Evolutionary conservation across 2,888 invertebrate genomes (phyloP).

Genomic region (Coleophora flavipennella): DNA sequence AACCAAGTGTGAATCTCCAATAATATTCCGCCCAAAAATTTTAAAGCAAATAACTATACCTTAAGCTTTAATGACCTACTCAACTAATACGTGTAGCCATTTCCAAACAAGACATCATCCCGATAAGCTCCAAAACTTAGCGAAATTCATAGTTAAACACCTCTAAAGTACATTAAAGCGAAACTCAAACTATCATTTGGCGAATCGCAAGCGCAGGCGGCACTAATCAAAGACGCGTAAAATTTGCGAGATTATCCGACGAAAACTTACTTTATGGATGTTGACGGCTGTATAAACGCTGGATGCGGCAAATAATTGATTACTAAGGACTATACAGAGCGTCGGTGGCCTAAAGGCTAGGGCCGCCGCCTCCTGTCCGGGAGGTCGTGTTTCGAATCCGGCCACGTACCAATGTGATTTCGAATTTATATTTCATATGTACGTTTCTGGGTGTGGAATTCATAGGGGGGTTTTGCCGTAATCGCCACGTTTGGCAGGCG

Average conservation of each 20-base stretch:
- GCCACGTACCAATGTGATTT: too few species aligned
- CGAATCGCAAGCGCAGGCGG: conserved; percentile 19
- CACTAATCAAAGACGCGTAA: conserved; percentile 53
- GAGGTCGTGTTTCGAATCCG: too few species aligned
- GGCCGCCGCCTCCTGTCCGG: too few species aligned
- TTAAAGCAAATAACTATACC: too few species aligned
- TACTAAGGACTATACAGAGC: too few species aligned
- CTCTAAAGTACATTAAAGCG: conserved; percentile 10
- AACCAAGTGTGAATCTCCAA: background rate
- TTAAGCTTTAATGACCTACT: background rate
- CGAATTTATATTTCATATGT: too few species aligned
- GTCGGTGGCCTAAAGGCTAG: too few species aligned
- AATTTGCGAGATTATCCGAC: conserved; percentile 50
- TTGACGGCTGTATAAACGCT: conserved; percentile 19
- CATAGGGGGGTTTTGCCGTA: too few species aligned
- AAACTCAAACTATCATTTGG: conserved; percentile 27
- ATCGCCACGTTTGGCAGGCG: too few species aligned
- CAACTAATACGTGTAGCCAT: background rate
- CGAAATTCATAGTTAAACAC: conserved; percentile 10
- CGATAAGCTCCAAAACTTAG: background rate
- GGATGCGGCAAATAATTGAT: conserved; percentile 16
- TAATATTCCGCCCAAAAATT: too few species aligned
- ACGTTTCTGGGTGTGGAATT: too few species aligned
- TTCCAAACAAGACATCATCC: background rate
- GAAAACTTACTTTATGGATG: conserved; percentile 46